Evolutionary conservation across 2,113 vertebrate species (phyloP), one percentile per base, ranked within the genome.

Genomic region (Vimba vimba): DNA sequence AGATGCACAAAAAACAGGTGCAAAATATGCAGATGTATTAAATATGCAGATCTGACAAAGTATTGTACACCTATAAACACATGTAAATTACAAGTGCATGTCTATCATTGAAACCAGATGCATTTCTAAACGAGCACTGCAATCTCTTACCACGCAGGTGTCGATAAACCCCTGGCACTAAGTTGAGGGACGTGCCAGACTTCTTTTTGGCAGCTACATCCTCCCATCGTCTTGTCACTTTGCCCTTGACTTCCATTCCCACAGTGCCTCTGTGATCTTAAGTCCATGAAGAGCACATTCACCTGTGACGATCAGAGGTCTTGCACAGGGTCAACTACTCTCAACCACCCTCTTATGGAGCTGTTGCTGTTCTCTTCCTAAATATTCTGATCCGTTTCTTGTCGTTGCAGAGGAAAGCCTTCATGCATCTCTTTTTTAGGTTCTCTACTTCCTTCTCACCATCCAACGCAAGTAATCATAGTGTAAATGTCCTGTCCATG

Each of bases 131-230:
- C 15, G 21, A 52, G 62, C 60, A 21, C 6, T n/a, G 17, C 79
- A 80, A 88, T 89, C 90, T 95, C 97, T 97, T 95, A 97, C 96
- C 96, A 13, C 93, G 95, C 30, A 91, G 85, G 88, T 92, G 95
- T 87, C 92, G 95, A 86, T 89, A 94, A 90, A 95, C 92, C 55
- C 94, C 95, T 0, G 95, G 94, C 90, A 95, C 92, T 89, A 96
- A 92, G 89, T 95, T 96, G 86, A 96, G 90, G 0, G 94, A 92
- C 0, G 91, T 74, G 57, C 85, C 68, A 50, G 77, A 47, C 66
- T 86, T 90, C 86, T 90, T 96, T 92, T 95, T 94, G 33, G 91
- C 91, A 89, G 91, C 93, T 86, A 91, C 85, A 88, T 92, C 93
- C 55, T 90, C 94, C 88, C 84, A 93, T 77, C 7, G 82, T 88